These are phyloP conservation scores for Girardinichthys multiradiatus DNA, from an alignment of 2,113 vertebrate species.

Conservation along the genomic window DNA sequence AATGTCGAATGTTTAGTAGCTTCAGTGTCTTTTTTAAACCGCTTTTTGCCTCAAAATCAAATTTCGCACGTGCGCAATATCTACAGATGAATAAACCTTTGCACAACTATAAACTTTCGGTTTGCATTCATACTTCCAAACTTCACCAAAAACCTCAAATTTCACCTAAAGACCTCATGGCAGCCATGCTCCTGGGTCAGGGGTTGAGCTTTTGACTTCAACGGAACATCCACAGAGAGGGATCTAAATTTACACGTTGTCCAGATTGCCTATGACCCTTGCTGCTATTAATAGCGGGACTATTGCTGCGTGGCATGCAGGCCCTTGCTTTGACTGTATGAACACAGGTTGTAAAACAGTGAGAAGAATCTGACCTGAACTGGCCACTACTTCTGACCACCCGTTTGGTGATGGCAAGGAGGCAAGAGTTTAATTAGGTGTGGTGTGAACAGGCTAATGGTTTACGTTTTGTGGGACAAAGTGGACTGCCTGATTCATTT, in stretches of 20 bases:
- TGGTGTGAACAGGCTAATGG: conserved; percentile 34
- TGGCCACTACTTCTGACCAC: conserved; percentile 45
- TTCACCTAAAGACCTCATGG: conserved; percentile 14
- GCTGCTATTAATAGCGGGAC: conserved; percentile 76
- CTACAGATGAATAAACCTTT: neutral
- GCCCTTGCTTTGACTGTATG: conserved; percentile 55
- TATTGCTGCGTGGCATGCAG: conserved; percentile 70
- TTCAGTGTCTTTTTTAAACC: neutral
- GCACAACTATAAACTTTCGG: neutral
- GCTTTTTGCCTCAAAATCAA: conserved; percentile 1
- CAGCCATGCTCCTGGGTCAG: conserved; percentile 69
- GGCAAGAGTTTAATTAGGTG: conserved; percentile 53
- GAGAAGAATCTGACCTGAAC: conserved; percentile 68
- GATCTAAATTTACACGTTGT: conserved; percentile 76
- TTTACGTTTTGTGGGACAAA: conserved; percentile 34
- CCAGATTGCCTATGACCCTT: conserved; percentile 59
- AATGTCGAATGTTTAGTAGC: neutral
- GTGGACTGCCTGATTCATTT: conserved; percentile 5
- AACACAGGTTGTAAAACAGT: conserved; percentile 63
- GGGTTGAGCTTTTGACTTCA: conserved; percentile 73
- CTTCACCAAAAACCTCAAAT: conserved; percentile 30
- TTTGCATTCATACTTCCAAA: conserved; percentile 6
- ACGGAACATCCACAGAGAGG: conserved; percentile 64
- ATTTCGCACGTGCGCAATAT: neutral
- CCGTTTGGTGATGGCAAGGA: conserved; percentile 46